Conservation (phyloP, 2,888 invertebrate genomes). For the Drosophila cognata region DNA sequence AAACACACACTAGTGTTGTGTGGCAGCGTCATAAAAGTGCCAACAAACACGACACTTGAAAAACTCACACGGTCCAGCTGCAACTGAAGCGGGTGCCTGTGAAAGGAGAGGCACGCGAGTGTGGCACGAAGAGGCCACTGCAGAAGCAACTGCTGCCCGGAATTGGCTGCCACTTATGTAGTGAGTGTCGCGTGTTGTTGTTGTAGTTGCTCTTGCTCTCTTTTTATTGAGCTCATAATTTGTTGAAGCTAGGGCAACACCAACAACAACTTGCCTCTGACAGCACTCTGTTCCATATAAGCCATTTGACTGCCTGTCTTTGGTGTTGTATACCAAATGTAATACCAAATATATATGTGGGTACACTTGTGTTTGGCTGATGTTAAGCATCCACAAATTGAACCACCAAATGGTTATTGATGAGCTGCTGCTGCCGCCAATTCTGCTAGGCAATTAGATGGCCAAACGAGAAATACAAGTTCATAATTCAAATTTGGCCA, state of each 20-base stretch:
- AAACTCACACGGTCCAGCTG: constrained; percentile 26
- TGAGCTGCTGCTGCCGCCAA: constrained; percentile 32
- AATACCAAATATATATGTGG: not conserved
- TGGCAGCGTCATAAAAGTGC: constrained; percentile 39
- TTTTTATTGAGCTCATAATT: constrained; percentile 70
- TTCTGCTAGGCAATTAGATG: constrained; percentile 47
- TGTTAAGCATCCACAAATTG: constrained; percentile 24
- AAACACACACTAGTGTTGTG: constrained; percentile 28
- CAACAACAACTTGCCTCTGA: constrained; percentile 44
- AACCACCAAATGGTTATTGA: constrained; percentile 48
- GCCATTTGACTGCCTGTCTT: constrained; percentile 2
- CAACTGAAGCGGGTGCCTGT: constrained; percentile 8
- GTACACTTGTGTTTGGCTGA: not conserved
- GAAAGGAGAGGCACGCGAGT: not conserved
- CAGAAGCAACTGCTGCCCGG: constrained; percentile 51
- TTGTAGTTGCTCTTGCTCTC: constrained; percentile 38
- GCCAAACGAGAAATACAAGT: constrained; percentile 27
- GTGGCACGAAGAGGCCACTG: constrained; percentile 15
- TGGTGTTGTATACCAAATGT: not conserved
- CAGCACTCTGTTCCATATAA: constrained; percentile 26
- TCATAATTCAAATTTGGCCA: constrained; percentile 69
- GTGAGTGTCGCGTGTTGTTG: constrained; percentile 50
- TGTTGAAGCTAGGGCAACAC: constrained; percentile 51
- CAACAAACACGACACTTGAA: constrained; percentile 41
- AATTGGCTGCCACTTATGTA: constrained; percentile 61